These are phyloP conservation scores for Lasioglossum vierecki DNA, from an alignment of 2,888 invertebrate species.

Conservation along the genomic window DNA sequence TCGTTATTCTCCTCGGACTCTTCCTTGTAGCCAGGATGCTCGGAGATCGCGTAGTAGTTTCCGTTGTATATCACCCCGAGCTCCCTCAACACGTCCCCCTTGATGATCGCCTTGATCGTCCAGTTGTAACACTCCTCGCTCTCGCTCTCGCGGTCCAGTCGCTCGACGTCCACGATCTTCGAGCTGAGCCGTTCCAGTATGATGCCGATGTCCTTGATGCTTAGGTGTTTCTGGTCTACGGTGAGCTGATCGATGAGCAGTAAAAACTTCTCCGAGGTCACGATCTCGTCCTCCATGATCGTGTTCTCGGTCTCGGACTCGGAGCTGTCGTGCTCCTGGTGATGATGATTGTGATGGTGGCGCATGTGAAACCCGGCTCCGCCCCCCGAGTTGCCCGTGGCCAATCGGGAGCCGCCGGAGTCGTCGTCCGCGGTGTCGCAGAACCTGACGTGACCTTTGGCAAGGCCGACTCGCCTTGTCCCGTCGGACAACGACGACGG, in stretches of 20 bases:
- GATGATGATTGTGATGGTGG: conserved; percentile 77
- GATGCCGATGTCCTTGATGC: conserved; percentile 97
- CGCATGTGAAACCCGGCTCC: conserved; percentile 78
- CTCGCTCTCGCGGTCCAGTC: conserved; percentile 95
- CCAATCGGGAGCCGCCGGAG: conserved; percentile 76
- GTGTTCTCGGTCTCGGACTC: conserved; percentile 97
- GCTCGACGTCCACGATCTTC: conserved; percentile 96
- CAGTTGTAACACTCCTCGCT: conserved; percentile 97
- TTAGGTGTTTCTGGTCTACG: conserved; percentile 95
- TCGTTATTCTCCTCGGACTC: conserved; percentile 94
- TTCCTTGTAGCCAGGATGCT: conserved; percentile 96
- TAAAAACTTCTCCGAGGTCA: conserved; percentile 96
- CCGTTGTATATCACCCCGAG: conserved; percentile 97
- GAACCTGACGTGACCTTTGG: conserved; percentile 93
- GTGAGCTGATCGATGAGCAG: conserved; percentile 96
- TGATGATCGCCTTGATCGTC: conserved; percentile 97
- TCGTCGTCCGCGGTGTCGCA: conserved; percentile 90
- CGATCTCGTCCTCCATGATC: conserved; percentile 95
- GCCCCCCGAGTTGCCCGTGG: conserved; percentile 76
- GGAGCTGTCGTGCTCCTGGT: conserved; percentile 92
- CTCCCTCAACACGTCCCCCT: conserved; percentile 95
- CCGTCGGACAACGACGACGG: conserved; percentile 84
- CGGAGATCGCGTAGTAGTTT: conserved; percentile 97
- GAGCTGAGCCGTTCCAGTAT: conserved; percentile 96
- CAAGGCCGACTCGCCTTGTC: conserved; percentile 85